These are phyloP conservation scores for Paracanthobrama guichenoti DNA, from an alignment of 2,113 vertebrate genomes.

Conservation along the genomic window DNA sequence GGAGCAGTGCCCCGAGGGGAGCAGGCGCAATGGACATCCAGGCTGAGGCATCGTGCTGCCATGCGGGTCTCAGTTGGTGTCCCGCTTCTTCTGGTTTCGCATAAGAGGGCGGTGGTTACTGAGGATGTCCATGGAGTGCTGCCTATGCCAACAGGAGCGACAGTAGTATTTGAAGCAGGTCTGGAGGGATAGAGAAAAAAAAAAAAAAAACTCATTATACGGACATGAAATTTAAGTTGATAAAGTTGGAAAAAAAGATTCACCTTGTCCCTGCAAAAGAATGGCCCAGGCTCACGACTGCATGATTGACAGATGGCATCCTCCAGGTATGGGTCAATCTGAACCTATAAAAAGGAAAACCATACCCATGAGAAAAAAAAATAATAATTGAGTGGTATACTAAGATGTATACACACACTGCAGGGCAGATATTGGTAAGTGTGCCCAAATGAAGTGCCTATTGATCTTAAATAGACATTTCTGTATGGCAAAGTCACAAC, in stretches of 20 bases:
- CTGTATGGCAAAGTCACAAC: no score
- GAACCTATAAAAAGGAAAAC: slow-evolving; percentile 78
- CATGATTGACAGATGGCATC: slow-evolving; percentile 97
- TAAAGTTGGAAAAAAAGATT: slow-evolving; percentile 45
- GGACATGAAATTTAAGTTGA: no score
- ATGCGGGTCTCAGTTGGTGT: slow-evolving; percentile 83
- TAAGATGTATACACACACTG: neutral
- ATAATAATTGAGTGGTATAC: neutral
- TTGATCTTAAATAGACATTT: neutral
- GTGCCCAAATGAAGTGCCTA: neutral
- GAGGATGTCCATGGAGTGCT: slow-evolving; percentile 93
- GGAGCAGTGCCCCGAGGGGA: slow-evolving; percentile 69
- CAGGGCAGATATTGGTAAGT: neutral
- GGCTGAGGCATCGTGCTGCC: slow-evolving; percentile 55
- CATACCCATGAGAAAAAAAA: neutral
- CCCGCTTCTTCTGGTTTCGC: slow-evolving; percentile 97
- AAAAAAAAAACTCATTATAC: neutral
- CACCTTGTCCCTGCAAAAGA: slow-evolving; percentile 98
- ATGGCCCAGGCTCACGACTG: slow-evolving; percentile 89
- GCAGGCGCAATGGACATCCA: slow-evolving; percentile 56
- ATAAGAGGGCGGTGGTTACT: slow-evolving; percentile 96
- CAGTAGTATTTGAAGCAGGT: slow-evolving; percentile 99
- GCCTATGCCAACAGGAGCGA: slow-evolving; percentile 97
- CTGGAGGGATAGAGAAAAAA: slow-evolving; percentile 61
- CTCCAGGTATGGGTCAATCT: slow-evolving; percentile 96